Percentiles rank a stretch among this genome's conserved stretches.
These are phyloP conservation scores for Podotricha telesiphe DNA, from an alignment of 2,888 invertebrate species.

Conservation along the genomic window DNA sequence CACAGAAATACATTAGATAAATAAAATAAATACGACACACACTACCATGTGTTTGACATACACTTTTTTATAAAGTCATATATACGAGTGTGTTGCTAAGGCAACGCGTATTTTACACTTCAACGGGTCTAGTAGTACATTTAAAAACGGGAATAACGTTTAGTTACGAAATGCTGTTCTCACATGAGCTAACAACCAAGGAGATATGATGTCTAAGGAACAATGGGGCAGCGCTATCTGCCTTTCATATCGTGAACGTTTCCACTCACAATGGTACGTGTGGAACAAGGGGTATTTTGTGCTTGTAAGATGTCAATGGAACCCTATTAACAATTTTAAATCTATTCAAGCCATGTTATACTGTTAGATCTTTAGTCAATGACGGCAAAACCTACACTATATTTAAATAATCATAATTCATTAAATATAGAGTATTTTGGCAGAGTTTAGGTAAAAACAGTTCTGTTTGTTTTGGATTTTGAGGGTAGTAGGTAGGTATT, in stretches of 20 bases:
- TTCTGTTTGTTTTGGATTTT: too few relatives aligned
- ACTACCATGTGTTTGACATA: too few relatives aligned
- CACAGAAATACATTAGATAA: too few relatives aligned
- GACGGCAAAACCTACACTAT: too few relatives aligned
- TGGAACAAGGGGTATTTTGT: neutral
- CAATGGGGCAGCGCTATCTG: constrained; percentile 50
- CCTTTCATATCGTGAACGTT: constrained; percentile 51
- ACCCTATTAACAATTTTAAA: neutral
- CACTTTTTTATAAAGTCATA: too few relatives aligned
- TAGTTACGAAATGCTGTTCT: constrained; percentile 42
- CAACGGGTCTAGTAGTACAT: neutral
- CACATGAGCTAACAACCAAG: constrained; percentile 49
- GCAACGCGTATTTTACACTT: too few relatives aligned
- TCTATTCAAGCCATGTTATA: neutral
- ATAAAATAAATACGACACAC: too few relatives aligned
- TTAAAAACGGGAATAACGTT: neutral
- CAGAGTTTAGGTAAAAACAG: too few relatives aligned
- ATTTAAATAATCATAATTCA: too few relatives aligned
- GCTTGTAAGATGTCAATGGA: neutral
- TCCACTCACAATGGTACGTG: constrained; percentile 42
- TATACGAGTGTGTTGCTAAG: too few relatives aligned
- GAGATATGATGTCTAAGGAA: constrained; percentile 49
- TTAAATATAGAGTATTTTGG: too few relatives aligned
- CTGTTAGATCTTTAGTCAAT: neutral
- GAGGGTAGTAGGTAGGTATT: too few relatives aligned